phyloP scores from a whole-genome alignment of 2,797 vertebrate genomes.

The Loriculus beryllinus region DNA sequence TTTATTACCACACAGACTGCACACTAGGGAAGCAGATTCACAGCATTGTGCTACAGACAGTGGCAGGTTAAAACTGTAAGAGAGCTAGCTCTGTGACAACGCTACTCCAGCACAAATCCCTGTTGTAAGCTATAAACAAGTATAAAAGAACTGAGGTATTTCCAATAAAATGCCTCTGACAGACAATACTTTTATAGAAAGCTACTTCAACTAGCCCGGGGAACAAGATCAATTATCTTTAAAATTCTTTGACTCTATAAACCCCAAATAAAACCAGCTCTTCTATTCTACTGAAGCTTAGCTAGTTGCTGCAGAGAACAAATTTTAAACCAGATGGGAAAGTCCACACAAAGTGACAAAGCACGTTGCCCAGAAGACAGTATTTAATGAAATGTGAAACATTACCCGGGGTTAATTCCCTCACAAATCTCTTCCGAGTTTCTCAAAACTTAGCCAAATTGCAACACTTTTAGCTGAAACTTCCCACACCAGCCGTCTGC shows the following conservation, averaged over 20 bases:
- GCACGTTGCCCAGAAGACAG: background rate
- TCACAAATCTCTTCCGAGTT: conserved; percentile 3
- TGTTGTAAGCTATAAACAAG: background rate
- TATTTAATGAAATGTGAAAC: conserved; percentile 1
- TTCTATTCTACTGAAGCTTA: background rate
- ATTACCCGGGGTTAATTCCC: background rate
- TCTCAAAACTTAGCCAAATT: conserved; percentile 26
- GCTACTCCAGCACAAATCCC: background rate
- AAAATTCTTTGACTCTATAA: background rate
- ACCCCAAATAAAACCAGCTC: background rate
- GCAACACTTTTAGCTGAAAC: conserved; percentile 36
- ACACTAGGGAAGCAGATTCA: background rate
- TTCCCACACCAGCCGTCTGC: conserved; percentile 50
- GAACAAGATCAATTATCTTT: background rate
- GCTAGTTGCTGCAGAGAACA: background rate
- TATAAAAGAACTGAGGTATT: background rate
- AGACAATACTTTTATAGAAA: background rate
- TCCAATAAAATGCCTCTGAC: background rate
- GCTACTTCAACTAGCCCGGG: background rate
- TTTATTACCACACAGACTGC: background rate
- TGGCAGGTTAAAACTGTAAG: background rate
- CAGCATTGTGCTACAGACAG: background rate
- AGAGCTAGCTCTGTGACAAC: background rate
- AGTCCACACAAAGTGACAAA: background rate
- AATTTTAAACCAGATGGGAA: background rate